Evolutionary conservation across 2,888 invertebrate genomes (phyloP), one percentile per base, ranked within the genome.

Genomic region (Spicauda simplicius): DNA sequence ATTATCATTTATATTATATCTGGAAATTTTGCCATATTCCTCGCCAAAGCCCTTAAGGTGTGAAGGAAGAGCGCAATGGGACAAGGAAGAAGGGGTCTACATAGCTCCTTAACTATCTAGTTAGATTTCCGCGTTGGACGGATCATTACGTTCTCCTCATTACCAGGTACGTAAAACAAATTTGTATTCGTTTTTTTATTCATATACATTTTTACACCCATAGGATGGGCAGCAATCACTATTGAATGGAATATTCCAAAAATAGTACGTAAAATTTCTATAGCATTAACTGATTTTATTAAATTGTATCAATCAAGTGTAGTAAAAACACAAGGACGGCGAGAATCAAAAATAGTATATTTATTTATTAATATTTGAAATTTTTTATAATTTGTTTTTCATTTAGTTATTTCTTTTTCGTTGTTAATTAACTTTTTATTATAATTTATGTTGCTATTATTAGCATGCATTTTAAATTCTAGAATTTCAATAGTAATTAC

Each of bases 71-170:
- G 65, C 55, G 55, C 55, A 61, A 41, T 41, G 52, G 67, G 67
- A 61, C 37, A 61, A 56, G 54, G 57, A 57, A 61, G 67, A 64
- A 70, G 72, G 73, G 73, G 71, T 74, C 84, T 88, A 87, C 78
- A 75, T 77, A 82, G 84, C 84, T 74, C 83, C 85, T 88, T 87
- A 88, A 79, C 77, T 83, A 85, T 84, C 72, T 75, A 75, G 80
- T 77, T 76, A 80, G 81, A 85, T 82, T 78, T 87, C 89, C 90
- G 88, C 25, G 25, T 77, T 89, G 91, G 91, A 91, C 91, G 91
- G 91, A 91, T 85, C 79, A 79, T 84, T 83, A 72, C 76, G 73
- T 78, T 76, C 76, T 76, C 78, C 77, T 73, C 79, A 79, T 80
- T 79, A 78, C 81, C 90, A 91, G 89, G 90, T 91, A 91, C 90